phyloP scores from a whole-genome alignment of 2,113 vertebrate genomes.

The Prunella fulvescens region DNA sequence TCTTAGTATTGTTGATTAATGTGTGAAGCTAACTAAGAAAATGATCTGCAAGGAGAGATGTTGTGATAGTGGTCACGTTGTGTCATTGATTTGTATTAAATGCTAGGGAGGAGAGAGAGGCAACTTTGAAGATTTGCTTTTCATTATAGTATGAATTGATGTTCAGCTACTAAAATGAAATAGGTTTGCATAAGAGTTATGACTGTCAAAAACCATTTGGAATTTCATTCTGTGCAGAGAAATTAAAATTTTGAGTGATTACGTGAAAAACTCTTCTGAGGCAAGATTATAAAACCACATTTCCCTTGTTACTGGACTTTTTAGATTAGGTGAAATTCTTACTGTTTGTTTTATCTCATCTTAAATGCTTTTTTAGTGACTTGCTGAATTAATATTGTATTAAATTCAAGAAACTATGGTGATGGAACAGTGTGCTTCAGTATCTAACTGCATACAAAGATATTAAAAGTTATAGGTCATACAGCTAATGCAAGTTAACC shows the following conservation, averaged over 20 bases:
- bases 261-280: conserved; percentile 36
- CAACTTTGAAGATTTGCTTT: conserved; percentile 60
- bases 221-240: conserved; percentile 60
- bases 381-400: conserved; percentile 4
- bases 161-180: conserved; percentile 51
- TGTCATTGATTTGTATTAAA: conserved; percentile 59
- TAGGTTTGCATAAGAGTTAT: conserved; percentile 58
- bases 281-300: conserved; percentile 12
- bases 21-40: conserved; percentile 48
- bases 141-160: conserved; percentile 62
- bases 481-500: background rate
- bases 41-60: conserved; percentile 7
- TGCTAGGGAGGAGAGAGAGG: conserved; percentile 2
- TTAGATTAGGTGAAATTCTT: conserved; percentile 4
- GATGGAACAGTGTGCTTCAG: background rate
- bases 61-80: conserved; percentile 24
- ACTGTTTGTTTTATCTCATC: conserved; percentile 1
- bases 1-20: conserved; percentile 17
- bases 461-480: background rate
- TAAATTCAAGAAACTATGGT: conserved; percentile 5
- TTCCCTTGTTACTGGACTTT: background rate
- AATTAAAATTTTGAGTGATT: conserved; percentile 65
- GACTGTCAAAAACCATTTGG: conserved; percentile 62
- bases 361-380: conserved; percentile 22
- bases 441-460: background rate